Evolutionary conservation across 2,113 vertebrate genomes (phyloP).

Genomic region (Ardeotis arabs): DNA sequence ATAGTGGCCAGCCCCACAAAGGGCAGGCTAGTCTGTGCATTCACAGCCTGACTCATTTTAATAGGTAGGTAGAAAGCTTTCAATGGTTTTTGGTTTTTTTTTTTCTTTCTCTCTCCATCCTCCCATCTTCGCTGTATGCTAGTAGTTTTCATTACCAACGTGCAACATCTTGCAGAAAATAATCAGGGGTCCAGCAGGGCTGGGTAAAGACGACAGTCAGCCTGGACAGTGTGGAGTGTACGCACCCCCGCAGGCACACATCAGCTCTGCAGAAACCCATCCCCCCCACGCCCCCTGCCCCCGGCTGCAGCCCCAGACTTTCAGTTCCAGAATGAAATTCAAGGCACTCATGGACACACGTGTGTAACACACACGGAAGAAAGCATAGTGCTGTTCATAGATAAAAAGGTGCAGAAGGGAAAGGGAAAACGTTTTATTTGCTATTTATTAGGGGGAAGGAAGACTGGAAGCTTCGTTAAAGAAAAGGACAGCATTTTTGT

Average conservation of each 20-base stretch:
- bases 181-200: slow-evolving; percentile 76
- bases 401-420: slow-evolving; percentile 57
- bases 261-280: slow-evolving; percentile 33
- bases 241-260: not conserved
- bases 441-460: slow-evolving; percentile 81
- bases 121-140: slow-evolving; percentile 53
- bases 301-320: slow-evolving; percentile 56
- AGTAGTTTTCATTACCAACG: slow-evolving; percentile 63
- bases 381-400: slow-evolving; percentile 34
- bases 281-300: not conserved
- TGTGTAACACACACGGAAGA: not conserved
- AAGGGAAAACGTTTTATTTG: slow-evolving; percentile 62
- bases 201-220: slow-evolving; percentile 60
- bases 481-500: slow-evolving; percentile 65
- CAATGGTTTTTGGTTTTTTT: slow-evolving; percentile 55
- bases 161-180: slow-evolving; percentile 61
- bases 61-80: slow-evolving; percentile 81
- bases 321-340: slow-evolving; percentile 29
- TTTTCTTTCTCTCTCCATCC: slow-evolving; percentile 33
- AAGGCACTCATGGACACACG: slow-evolving; percentile 22
- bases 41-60: slow-evolving; percentile 74
- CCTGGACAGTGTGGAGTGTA: not conserved
- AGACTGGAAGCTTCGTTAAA: slow-evolving; percentile 69
- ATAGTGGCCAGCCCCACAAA: slow-evolving; percentile 74
- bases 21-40: slow-evolving; percentile 67